Percentiles rank a stretch among this genome's conserved stretches.
Evolutionary conservation across 2,113 vertebrate species (phyloP).

Genomic region (Cephalopterus ornatus): DNA sequence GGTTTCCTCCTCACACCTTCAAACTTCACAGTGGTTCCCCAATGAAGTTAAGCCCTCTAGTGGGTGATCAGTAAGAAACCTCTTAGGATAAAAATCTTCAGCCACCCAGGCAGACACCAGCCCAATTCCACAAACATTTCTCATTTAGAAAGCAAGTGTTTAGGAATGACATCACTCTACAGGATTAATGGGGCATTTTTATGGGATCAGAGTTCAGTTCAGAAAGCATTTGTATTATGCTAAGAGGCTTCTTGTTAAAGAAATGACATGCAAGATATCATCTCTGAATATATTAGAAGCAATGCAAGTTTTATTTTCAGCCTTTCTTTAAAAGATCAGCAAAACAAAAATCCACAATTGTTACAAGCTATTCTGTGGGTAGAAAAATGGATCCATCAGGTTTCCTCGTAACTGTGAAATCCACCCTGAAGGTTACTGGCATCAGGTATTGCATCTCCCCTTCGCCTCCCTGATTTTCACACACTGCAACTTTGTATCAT

Average conservation of each 20-base stretch:
- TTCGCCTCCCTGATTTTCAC: not conserved
- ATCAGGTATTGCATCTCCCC: not conserved
- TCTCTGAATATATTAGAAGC: not conserved
- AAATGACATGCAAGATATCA: not conserved
- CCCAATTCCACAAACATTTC: not conserved
- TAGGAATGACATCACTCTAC: not conserved
- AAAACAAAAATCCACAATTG: not conserved
- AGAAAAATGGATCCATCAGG: not conserved
- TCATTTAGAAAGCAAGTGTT: not conserved
- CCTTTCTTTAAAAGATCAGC: not conserved
- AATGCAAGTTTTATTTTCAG: constrained; percentile 38
- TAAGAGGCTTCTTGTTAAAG: not conserved
- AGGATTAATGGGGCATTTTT: constrained; percentile 1
- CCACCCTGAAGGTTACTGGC: not conserved
- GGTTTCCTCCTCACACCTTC: not conserved
- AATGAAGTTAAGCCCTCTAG: constrained; percentile 30
- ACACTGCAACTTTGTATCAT: not conserved
- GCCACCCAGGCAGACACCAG: not conserved
- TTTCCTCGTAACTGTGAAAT: not conserved
- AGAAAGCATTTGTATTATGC: constrained; percentile 16
- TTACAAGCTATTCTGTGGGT: not conserved
- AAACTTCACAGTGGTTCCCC: not conserved
- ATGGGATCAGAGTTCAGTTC: not conserved
- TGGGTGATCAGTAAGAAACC: not conserved
- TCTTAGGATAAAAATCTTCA: not conserved